phyloP scores from a whole-genome alignment of 2,888 invertebrate species.

The Eilema caniola region DNA sequence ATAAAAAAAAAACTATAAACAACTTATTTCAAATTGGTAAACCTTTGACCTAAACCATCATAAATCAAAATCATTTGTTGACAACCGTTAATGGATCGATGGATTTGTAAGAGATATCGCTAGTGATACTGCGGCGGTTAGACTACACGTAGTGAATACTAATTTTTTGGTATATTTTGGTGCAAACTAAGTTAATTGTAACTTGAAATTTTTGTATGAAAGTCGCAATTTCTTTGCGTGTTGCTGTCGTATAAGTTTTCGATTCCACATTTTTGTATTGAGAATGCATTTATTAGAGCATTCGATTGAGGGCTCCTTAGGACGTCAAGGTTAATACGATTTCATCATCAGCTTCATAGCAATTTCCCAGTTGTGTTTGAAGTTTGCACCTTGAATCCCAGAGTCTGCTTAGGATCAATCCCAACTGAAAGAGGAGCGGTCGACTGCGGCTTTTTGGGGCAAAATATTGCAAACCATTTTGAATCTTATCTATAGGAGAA shows the following conservation, averaged over 20 bases:
- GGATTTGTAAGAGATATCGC: neutral
- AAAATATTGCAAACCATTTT: no score
- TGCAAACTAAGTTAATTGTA: neutral
- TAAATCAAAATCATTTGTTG: slow-evolving; percentile 1
- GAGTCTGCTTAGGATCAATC: no score
- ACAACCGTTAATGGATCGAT: slow-evolving; percentile 4
- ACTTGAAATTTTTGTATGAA: neutral
- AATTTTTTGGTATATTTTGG: neutral
- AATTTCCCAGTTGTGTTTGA: no score
- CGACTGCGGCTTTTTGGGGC: no score
- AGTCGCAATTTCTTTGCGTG: neutral
- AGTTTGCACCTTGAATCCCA: no score
- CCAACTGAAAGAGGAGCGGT: no score
- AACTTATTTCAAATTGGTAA: neutral
- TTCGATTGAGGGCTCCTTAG: neutral
- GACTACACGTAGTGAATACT: neutral
- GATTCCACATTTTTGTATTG: neutral
- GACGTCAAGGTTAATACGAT: no score
- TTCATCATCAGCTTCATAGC: no score
- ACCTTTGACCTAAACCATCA: neutral
- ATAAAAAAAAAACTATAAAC: neutral
- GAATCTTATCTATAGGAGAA: no score
- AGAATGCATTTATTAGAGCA: neutral
- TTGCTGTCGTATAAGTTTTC: neutral
- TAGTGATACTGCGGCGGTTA: neutral